These are phyloP conservation scores for Corythoichthys intestinalis DNA, from an alignment of 2,113 vertebrate species.

Conservation along the genomic window DNA sequence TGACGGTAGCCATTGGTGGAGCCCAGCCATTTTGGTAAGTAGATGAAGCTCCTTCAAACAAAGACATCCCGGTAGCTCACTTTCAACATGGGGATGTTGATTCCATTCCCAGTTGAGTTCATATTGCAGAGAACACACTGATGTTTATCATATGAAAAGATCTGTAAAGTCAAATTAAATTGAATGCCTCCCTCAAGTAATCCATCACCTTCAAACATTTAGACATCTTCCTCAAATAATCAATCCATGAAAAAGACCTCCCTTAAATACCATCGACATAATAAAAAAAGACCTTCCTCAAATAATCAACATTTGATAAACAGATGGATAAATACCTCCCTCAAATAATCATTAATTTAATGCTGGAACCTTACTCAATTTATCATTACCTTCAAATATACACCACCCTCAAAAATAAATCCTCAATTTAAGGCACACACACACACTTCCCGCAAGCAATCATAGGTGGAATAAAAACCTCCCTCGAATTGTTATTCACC, in stretches of 20 bases:
- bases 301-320: too few relatives aligned
- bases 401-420: too few relatives aligned
- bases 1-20: neutral
- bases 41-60: neutral
- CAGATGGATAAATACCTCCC: neutral
- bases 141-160: neutral
- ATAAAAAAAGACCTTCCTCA: too few relatives aligned
- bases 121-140: neutral
- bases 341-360: neutral
- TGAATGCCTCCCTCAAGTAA: neutral
- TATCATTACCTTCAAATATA: neutral
- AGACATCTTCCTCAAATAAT: neutral
- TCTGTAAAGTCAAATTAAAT: neutral
- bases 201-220: neutral
- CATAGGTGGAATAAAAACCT: too few relatives aligned
- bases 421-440: too few relatives aligned
- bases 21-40: neutral
- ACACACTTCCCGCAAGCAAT: too few relatives aligned
- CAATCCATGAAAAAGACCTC: neutral
- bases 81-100: neutral
- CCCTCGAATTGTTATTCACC: too few relatives aligned
- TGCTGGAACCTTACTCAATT: neutral
- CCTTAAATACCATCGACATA: neutral
- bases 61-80: neutral
- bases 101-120: neutral